Conservation (phyloP, 2,888 invertebrate species). For the Pseudanteris insignis region DNA sequence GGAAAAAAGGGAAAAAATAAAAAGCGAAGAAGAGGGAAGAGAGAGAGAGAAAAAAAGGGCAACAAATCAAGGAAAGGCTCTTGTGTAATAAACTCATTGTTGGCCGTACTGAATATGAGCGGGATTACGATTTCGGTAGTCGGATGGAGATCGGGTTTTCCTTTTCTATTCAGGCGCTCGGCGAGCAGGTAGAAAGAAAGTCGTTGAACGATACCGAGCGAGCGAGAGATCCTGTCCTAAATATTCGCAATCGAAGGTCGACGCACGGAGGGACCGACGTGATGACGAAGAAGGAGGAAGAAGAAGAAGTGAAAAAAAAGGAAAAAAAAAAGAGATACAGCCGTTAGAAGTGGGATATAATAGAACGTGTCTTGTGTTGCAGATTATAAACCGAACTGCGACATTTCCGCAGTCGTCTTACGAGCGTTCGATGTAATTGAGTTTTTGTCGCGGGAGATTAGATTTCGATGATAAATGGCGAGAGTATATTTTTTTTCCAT, state of each 20-base stretch:
- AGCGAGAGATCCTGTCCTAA: constrained; percentile 30
- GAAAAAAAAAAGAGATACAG: constrained; percentile 18
- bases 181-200: constrained; percentile 39
- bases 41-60: constrained; percentile 33
- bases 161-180: constrained; percentile 19
- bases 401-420: too few relatives aligned
- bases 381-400: constrained; percentile 11
- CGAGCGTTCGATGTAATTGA: too few relatives aligned
- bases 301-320: neutral
- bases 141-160: constrained; percentile 38
- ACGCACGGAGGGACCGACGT: constrained; percentile 4
- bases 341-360: constrained; percentile 24
- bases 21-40: constrained; percentile 23
- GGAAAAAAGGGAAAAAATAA: constrained; percentile 20
- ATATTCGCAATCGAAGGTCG: constrained; percentile 39
- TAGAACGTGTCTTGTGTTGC: constrained; percentile 10
- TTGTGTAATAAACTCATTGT: constrained; percentile 42
- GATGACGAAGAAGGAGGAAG: too few relatives aligned
- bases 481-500: too few relatives aligned
- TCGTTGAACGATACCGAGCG: constrained; percentile 40
- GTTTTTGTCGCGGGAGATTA: too few relatives aligned
- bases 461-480: too few relatives aligned
- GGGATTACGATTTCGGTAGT: constrained; percentile 42
- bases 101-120: constrained; percentile 37
- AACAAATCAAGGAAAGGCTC: constrained; percentile 38